Base-by-base conservation (phyloP, 2,797 vertebrate species). In the Diplodus puntazzo region DNA sequence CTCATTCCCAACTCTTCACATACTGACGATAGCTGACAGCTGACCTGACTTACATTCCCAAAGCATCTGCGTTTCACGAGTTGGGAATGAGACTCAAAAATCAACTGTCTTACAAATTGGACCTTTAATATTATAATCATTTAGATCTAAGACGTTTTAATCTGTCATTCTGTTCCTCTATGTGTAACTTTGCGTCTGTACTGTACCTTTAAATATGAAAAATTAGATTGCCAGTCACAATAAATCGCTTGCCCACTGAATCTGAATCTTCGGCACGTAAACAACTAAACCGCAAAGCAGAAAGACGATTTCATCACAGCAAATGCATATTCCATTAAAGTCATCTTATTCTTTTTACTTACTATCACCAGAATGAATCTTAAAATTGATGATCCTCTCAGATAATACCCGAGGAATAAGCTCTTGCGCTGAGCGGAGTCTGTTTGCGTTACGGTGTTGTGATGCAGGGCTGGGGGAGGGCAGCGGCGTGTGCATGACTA, bases 401-500 rank as follows among this genome's bases (percentile, higher is more conserved):
- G 21, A 20, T 59, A 39, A 48, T 61, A 64, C 62, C 78, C 4
- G 4, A 67, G 58, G 45, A 68, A 57, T 21, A 20, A 45, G 62
- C 27, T 18, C n/a, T 17, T 21, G 53, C 3, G 12, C n/a, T n/a
- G 45, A 21, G 50, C 30, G 10, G 52, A 46, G 55, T 67, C 21
- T 68, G 80, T 80, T 79, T 72, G 80, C 25, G 39, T 85, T 81
- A 8, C 1, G 52, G 46, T 60, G 69, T 62, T 57, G 75, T 53
- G 69, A 61, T 77, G 70, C 75, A 43, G 73, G 66, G 39, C 63
- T 68, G 78, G 79, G 78, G 79, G 80, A 80, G 73, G 79, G 83
- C 81, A 81, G 83, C 67, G 58, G 87, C 43, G 73, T 85, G 81
- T 75, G 70, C 83, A 85, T 64, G 82, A 85, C 79, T 83, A 86